Base-by-base conservation (phyloP, 35 echinoderm and acorn worm genomes). In the Heliocidaris tuberculata region DNA sequence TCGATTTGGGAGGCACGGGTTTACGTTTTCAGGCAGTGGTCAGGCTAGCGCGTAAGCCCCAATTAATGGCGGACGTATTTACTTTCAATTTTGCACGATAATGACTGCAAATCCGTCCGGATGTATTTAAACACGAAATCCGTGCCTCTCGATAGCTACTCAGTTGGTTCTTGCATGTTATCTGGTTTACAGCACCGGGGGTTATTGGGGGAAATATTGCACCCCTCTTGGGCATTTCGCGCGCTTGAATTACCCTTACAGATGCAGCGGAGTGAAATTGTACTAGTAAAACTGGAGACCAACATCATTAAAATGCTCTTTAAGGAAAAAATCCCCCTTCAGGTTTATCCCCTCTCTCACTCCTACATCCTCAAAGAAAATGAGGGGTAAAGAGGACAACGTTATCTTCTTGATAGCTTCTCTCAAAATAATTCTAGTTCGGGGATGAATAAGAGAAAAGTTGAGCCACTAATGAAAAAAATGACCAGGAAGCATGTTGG, bases 51-150 rank as follows among this genome's bases (percentile, higher is more conserved):
- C 91, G 91, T 93, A 93, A 93, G 91, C 91, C 91, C 50, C 91
- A 93, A 93, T 93, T 93, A 93, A 93, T 93, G 91, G 91, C 49
- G 91, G 91, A 48, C 50, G 91, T 93, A 93, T 93, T 93, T 93
- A 93, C 91, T 93, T 93, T 93, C 91, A 93, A 93, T 93, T 93
- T 93, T 48, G 50, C 13, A 59, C 91, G 48, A 93, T 93, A 93
- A 93, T 93, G 91, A 48, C 48, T 54, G 91, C 50, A 93, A 93
- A 93, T 93, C 91, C 91, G 4, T 0, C 50, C 91, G 91, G 91
- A 93, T 93, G 91, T 93, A 93, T 93, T 93, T 93, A 93, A 93
- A 93, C 91, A 93, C 91, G 91, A 93, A 93, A 93, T 93, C 91
- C 91, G 91, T 93, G 91, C 91, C 91, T 93, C 50, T 50, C 21